Evolutionary conservation across 2,888 invertebrate species (phyloP).

Genomic region (Trypoxylon attenuatum): DNA sequence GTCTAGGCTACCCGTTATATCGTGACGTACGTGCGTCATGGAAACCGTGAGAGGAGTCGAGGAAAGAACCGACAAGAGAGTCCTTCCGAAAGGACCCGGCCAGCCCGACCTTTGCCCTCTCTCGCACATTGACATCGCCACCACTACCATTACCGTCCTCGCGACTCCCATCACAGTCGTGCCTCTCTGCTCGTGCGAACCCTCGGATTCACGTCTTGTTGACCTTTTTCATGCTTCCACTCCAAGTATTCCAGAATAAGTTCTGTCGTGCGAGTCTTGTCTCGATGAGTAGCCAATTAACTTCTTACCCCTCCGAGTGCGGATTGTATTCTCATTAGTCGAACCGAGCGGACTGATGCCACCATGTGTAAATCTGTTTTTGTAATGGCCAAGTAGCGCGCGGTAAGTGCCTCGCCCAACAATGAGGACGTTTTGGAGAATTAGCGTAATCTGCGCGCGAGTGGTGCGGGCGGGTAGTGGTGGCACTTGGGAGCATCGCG

Average conservation of each 20-base stretch:
- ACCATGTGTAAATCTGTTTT: background rate
- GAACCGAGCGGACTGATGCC: background rate
- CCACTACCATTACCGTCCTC: too few relatives aligned
- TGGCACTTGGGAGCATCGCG: too few relatives aligned
- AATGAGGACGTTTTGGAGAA: constrained; percentile 1
- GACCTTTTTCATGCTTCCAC: constrained; percentile 54
- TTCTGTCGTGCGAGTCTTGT: constrained; percentile 16
- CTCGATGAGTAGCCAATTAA: constrained; percentile 30
- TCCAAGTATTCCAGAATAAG: constrained; percentile 17
- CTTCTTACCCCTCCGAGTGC: constrained; percentile 4
- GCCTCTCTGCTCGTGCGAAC: constrained; percentile 21
- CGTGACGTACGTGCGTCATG: constrained; percentile 49
- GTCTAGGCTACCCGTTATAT: constrained; percentile 63
- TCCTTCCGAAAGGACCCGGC: constrained; percentile 36
- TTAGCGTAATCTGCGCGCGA: constrained; percentile 1
- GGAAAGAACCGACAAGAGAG: constrained; percentile 48
- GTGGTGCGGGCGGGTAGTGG: too few relatives aligned
- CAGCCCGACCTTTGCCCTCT: constrained; percentile 1
- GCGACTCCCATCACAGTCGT: too few relatives aligned
- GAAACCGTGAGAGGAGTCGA: constrained; percentile 44
- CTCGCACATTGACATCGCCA: too few relatives aligned
- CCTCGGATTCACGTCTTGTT: constrained; percentile 62
- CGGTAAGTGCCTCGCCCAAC: background rate
- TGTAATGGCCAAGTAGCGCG: too few relatives aligned
- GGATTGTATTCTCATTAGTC: background rate